These are phyloP conservation scores for Aleiodes leptofemur DNA, from an alignment of 2,888 invertebrate genomes.

Conservation along the genomic window DNA sequence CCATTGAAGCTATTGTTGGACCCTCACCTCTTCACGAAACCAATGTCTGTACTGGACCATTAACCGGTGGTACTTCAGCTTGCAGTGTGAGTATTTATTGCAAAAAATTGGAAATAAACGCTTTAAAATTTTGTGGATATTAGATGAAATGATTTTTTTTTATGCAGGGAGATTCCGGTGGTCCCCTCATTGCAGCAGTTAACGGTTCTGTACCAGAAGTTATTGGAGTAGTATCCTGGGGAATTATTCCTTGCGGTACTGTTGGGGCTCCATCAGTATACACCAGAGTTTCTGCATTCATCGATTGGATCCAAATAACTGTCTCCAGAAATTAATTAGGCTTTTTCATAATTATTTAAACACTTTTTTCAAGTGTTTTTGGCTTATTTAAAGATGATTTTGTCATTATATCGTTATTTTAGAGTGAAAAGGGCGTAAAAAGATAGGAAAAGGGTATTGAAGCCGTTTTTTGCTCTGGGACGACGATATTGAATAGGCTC, in stretches of 20 bases:
- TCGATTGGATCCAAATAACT: slow-evolving; percentile 70
- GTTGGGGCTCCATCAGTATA: slow-evolving; percentile 74
- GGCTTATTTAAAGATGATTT: not conserved
- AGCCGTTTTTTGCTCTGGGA: too few species aligned
- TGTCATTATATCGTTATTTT: slow-evolving; percentile 12
- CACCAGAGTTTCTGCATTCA: slow-evolving; percentile 72
- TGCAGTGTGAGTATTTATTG: slow-evolving; percentile 58
- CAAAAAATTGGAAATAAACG: not conserved
- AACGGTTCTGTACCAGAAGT: slow-evolving; percentile 82
- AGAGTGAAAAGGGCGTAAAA: too few species aligned
- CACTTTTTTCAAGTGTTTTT: not conserved
- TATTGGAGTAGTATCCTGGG: slow-evolving; percentile 78
- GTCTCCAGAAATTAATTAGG: slow-evolving; percentile 1
- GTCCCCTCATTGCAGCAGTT: slow-evolving; percentile 74
- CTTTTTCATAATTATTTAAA: slow-evolving; percentile 6
- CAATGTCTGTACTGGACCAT: slow-evolving; percentile 64
- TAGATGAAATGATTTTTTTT: not conserved
- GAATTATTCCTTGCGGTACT: slow-evolving; percentile 75
- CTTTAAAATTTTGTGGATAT: not conserved
- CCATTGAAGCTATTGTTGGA: slow-evolving; percentile 59
- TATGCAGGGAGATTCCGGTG: slow-evolving; percentile 77
- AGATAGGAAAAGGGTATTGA: too few species aligned
- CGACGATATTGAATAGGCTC: too few species aligned
- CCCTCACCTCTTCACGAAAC: slow-evolving; percentile 58
- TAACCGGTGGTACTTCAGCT: slow-evolving; percentile 58